These are phyloP conservation scores for Anabacerthia variegaticeps DNA, from an alignment of 2,797 vertebrate species.

Conservation along the genomic window DNA sequence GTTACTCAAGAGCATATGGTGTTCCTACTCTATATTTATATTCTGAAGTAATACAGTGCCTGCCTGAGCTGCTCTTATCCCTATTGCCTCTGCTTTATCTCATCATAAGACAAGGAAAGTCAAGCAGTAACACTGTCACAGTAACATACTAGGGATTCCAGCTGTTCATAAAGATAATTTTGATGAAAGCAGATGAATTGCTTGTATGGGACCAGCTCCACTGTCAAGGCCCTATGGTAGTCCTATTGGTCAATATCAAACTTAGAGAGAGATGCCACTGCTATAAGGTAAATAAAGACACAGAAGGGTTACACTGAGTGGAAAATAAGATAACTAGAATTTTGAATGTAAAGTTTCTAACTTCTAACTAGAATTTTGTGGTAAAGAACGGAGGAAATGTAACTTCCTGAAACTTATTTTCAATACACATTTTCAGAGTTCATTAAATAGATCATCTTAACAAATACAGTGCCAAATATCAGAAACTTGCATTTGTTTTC, in stretches of 20 bases:
- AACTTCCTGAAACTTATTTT: background rate
- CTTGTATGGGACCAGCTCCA: background rate
- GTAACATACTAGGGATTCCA: background rate
- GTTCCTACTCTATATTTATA: constrained; percentile 3
- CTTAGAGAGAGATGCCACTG: background rate
- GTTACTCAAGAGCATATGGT: constrained; percentile 14
- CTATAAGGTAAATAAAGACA: background rate
- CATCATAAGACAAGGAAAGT: background rate
- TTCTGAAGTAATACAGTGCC: background rate
- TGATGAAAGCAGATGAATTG: background rate
- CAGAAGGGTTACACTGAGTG: background rate
- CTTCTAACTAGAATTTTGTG: background rate
- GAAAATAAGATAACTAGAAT: background rate
- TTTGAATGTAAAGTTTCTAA: background rate
- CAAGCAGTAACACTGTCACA: background rate
- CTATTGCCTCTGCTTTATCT: background rate
- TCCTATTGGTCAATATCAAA: background rate
- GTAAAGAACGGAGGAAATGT: background rate
- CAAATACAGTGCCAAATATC: background rate
- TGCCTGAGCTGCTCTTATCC: background rate
- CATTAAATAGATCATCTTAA: background rate
- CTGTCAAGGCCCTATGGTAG: background rate
- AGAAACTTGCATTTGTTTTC: background rate
- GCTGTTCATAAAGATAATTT: background rate
- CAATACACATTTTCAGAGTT: background rate